These are phyloP conservation scores for Endomychus coccineus DNA, from an alignment of 2,888 invertebrate species.

Conservation along the genomic window DNA sequence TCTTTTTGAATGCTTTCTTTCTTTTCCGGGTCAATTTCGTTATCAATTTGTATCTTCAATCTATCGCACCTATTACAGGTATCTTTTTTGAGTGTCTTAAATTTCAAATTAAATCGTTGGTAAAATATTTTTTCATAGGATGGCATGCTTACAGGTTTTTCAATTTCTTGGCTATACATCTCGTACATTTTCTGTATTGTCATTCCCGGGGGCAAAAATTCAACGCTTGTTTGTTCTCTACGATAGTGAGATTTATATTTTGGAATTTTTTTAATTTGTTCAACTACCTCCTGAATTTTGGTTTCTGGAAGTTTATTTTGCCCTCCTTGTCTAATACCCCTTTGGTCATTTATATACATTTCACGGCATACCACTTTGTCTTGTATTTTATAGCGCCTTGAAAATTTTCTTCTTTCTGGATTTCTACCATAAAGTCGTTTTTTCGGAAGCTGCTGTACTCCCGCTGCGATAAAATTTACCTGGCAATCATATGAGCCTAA, in stretches of 20 bases:
- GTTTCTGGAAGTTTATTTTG: constrained; percentile 16
- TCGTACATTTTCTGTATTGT: constrained; percentile 20
- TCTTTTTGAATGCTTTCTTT: constrained; percentile 12
- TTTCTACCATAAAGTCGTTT: constrained; percentile 17
- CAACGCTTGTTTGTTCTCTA: constrained; percentile 13
- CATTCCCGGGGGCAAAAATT: constrained; percentile 17
- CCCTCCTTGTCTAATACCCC: constrained; percentile 16
- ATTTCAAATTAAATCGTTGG: constrained; percentile 19
- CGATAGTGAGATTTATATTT: constrained; percentile 13
- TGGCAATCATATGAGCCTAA: constrained; percentile 19
- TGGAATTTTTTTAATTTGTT: constrained; percentile 12
- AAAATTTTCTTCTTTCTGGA: constrained; percentile 10
- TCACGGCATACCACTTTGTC: constrained; percentile 14
- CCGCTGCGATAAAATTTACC: constrained; percentile 19
- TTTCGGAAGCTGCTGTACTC: constrained; percentile 15
- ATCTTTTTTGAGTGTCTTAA: constrained; percentile 19
- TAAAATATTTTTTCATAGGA: constrained; percentile 17
- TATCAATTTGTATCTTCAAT: constrained; percentile 17
- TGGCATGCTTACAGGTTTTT: constrained; percentile 13
- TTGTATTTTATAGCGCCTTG: constrained; percentile 4
- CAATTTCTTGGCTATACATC: constrained; percentile 13
- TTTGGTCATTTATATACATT: constrained; percentile 18
- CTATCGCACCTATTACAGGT: constrained; percentile 21
- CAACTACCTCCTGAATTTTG: constrained; percentile 5
- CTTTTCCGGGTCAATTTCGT: constrained; percentile 16